These are phyloP conservation scores for Rutpela maculata DNA, from an alignment of 2,888 invertebrate species.

Conservation along the genomic window DNA sequence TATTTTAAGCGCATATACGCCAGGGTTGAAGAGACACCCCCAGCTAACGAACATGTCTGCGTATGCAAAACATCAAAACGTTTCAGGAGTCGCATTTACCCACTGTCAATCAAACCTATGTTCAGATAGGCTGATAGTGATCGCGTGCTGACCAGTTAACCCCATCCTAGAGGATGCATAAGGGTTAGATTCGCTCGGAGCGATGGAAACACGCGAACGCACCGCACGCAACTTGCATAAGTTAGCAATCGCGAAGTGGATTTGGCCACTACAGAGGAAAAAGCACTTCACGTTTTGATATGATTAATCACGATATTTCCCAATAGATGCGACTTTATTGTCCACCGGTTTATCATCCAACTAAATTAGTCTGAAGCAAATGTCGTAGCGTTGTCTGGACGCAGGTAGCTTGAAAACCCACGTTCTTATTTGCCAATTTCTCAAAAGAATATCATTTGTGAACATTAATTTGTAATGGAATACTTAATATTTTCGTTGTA, in stretches of 20 bases:
- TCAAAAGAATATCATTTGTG: too few species aligned
- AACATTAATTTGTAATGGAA: too few species aligned
- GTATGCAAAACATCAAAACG: constrained; percentile 69
- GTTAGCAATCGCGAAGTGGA: constrained; percentile 67
- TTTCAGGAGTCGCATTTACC: constrained; percentile 70
- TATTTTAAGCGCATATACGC: constrained; percentile 6
- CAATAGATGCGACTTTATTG: constrained; percentile 48
- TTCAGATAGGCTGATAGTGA: constrained; percentile 69
- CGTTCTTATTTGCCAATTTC: too few species aligned
- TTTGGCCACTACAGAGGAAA: constrained; percentile 63
- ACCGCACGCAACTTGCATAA: constrained; percentile 72
- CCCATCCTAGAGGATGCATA: constrained; percentile 64
- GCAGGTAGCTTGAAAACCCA: too few species aligned
- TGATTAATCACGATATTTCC: constrained; percentile 63
- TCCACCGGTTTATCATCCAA: constrained; percentile 30
- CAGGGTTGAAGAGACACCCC: constrained; percentile 17
- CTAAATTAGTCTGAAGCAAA: not conserved
- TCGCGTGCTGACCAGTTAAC: constrained; percentile 70
- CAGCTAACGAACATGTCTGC: constrained; percentile 55
- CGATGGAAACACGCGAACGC: constrained; percentile 69
- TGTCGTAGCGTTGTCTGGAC: too few species aligned
- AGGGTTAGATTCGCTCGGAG: constrained; percentile 67
- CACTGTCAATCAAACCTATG: constrained; percentile 71
- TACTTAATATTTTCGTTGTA: too few species aligned
- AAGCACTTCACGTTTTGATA: constrained; percentile 62